Conservation (phyloP, 2,797 vertebrate species). For the Pipistrellus nathusii region DNA sequence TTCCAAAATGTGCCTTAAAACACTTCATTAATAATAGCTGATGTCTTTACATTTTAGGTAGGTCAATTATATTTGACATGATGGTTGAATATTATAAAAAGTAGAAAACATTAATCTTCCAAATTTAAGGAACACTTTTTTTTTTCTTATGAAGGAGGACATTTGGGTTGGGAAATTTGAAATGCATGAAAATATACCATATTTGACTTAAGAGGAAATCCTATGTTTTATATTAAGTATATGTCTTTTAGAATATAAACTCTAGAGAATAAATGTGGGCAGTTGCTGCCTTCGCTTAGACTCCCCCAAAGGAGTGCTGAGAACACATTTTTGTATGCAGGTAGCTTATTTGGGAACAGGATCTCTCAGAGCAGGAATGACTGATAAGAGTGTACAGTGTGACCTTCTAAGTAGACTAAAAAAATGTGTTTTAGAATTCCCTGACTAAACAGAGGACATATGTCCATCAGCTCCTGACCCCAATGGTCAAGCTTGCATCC, state of each 20-base stretch:
- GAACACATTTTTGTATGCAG: background rate
- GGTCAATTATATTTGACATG: slow-evolving; percentile 68
- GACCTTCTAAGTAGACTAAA: background rate
- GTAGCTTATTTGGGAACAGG: background rate
- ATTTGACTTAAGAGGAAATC: slow-evolving; percentile 53
- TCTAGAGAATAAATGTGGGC: background rate
- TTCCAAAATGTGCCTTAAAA: slow-evolving; percentile 77
- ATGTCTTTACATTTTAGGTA: slow-evolving; percentile 76
- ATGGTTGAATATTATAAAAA: slow-evolving; percentile 64
- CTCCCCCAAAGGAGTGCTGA: background rate
- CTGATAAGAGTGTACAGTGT: background rate
- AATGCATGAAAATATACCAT: slow-evolving; percentile 9
- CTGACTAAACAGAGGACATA: background rate
- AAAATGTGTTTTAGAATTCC: background rate
- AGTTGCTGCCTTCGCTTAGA: background rate
- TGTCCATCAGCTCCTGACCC: background rate
- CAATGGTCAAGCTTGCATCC: background rate
- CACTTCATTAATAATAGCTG: slow-evolving; percentile 75
- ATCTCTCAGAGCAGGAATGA: background rate
- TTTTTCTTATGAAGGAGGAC: background rate
- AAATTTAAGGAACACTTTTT: background rate
- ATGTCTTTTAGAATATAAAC: background rate
- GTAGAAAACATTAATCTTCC: slow-evolving; percentile 60
- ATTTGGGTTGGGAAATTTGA: background rate
- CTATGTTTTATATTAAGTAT: background rate